These are phyloP conservation scores for Buceros bicornis DNA, from an alignment of 2,797 vertebrate species.

Conservation along the genomic window DNA sequence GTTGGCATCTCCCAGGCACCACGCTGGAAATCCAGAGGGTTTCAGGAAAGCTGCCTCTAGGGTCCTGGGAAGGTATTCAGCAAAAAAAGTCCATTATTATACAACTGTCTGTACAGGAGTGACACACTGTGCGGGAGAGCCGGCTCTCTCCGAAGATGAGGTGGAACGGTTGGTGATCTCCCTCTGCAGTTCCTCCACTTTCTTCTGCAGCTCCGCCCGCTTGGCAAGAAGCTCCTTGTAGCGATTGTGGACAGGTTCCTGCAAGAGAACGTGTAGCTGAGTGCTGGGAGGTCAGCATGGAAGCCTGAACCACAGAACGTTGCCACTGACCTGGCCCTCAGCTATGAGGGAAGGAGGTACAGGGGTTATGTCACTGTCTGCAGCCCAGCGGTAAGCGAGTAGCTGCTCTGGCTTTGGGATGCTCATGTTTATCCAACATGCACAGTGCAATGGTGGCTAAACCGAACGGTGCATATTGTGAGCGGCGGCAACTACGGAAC, in stretches of 20 bases:
- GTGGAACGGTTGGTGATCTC: slow-evolving; percentile 91
- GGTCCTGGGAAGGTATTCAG: not conserved
- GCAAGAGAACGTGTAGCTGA: not conserved
- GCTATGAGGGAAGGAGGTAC: not conserved
- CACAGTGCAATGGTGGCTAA: not conserved
- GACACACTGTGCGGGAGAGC: slow-evolving; percentile 90
- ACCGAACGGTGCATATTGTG: not conserved
- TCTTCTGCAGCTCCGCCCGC: slow-evolving; percentile 92
- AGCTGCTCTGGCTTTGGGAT: not conserved
- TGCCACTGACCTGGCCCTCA: not conserved
- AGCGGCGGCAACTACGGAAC: not conserved
- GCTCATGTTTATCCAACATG: not conserved
- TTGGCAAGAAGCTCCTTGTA: slow-evolving; percentile 95
- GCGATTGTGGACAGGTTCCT: slow-evolving; percentile 94
- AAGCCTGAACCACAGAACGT: not conserved
- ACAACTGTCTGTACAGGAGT: slow-evolving; percentile 94
- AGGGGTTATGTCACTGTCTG: rapidly evolving
- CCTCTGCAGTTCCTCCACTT: slow-evolving; percentile 93
- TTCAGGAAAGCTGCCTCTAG: not conserved
- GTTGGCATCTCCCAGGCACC: slow-evolving; percentile 43
- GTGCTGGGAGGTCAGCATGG: rapidly evolving
- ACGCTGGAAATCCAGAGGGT: not conserved
- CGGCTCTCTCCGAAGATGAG: slow-evolving; percentile 87
- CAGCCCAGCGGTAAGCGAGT: rapidly evolving
- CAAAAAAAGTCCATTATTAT: slow-evolving; percentile 36